Evolutionary conservation across 2,888 invertebrate species (phyloP).

Genomic region (Eubasilissa splendida): DNA sequence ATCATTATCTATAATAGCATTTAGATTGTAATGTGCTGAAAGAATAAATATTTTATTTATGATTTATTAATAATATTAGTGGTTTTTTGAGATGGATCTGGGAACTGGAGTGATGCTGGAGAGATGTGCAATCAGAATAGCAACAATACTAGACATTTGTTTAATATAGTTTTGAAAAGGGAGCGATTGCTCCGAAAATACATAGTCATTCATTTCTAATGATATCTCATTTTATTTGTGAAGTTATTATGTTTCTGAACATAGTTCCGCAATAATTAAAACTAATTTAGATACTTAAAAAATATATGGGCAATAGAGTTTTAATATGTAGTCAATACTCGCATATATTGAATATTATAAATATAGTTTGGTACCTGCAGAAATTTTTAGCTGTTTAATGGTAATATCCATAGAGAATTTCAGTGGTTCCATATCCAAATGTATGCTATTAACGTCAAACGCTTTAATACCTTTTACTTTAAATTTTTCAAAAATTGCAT

Average conservation of each 20-base stretch:
- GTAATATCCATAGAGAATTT: not conserved
- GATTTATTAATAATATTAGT: not conserved
- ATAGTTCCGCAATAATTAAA: too few relatives aligned
- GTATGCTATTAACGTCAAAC: not conserved
- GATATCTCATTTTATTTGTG: too few relatives aligned
- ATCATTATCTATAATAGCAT: constrained; percentile 14
- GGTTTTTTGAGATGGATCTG: not conserved
- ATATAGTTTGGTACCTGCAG: not conserved
- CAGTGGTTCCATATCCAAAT: not conserved
- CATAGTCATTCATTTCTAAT: too few relatives aligned
- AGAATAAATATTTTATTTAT: not conserved
- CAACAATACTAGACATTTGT: not conserved
- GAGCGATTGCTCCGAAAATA: too few relatives aligned
- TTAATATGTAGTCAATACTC: too few relatives aligned
- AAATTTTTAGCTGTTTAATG: not conserved
- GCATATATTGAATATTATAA: too few relatives aligned
- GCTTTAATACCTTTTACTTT: not conserved
- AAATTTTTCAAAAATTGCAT: not conserved
- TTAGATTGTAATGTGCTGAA: constrained; percentile 41
- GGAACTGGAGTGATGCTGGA: too few relatives aligned
- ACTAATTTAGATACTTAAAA: too few relatives aligned
- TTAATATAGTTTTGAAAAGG: too few relatives aligned
- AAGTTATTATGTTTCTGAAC: too few relatives aligned
- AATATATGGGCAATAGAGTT: too few relatives aligned
- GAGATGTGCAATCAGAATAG: not conserved